Evolutionary conservation across 2,888 invertebrate species (phyloP), one percentile per base, ranked within the genome.

Genomic region (Dryobota labecula): DNA sequence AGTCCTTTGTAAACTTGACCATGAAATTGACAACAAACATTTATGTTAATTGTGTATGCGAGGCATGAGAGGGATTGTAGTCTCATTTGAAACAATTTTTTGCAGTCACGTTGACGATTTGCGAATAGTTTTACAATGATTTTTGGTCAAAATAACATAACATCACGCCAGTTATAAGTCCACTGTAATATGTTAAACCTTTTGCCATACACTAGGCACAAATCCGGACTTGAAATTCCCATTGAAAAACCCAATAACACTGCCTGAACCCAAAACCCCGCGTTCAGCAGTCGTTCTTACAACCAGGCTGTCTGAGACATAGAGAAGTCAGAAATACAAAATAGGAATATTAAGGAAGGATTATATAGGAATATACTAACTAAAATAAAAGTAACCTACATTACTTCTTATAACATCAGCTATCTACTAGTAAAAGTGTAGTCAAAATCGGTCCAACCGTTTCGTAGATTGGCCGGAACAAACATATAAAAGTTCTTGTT

Each of bases 1-100:
- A 64, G 8, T 68, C 27, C 24, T 78, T 61, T 69, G 73, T 54
- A n/a, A 63, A 60, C 53, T 57, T 73, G 69, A 33, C 53, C 65
- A 15, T 78, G 56, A 56, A 64, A 51, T 30, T 69, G 36, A 13
- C n/a, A 58, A 36, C 20, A 9, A 64, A 27, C 51, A n/a, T 30
- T 47, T 43, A 47, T 47, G 2, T 24, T 8, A 33, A 18, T 38
- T 0, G 20, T 33, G 33, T 65, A n/a, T 27, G 49, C 24, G 49
- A 49, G 13, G 2, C 24, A 24, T 8, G 13, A n/a, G 13, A 18
- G 11, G 70, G 9, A 72, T 57, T 78, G 30, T 51, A 6, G 43
- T 20, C 8, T 64, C 5, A 61, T 53, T 63, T 49, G 41, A n/a
- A 57, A 49, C 36, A 58, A 20, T 64, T 36, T 73, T 74, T 65